Evolutionary conservation across 2,113 vertebrate genomes (phyloP).

Genomic region (Myrmophylax atrothorax): DNA sequence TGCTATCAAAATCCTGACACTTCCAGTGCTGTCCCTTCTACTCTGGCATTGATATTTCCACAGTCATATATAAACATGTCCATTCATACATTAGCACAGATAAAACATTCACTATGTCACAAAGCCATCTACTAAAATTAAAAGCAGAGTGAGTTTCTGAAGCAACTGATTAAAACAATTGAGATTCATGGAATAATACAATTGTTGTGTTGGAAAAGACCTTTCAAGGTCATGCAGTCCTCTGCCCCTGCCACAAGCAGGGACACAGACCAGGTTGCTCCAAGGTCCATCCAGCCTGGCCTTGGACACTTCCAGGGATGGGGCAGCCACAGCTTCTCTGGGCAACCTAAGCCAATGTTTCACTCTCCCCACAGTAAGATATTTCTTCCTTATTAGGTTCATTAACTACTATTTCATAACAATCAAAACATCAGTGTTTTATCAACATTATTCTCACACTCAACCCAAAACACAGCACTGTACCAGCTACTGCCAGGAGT

Average conservation of each 20-base stretch:
- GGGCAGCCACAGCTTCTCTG: not conserved
- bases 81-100: not conserved
- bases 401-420: not conserved
- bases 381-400: not conserved
- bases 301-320: not conserved
- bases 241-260: not conserved
- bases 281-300: not conserved
- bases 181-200: not conserved
- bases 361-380: fast-evolving
- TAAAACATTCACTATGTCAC: not conserved
- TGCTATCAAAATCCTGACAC: not conserved
- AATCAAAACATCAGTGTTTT: not conserved
- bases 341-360: not conserved
- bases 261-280: no score
- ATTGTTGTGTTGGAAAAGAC: not conserved
- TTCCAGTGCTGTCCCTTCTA: not conserved
- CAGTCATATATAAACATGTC: not conserved
- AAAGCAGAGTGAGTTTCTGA: not conserved
- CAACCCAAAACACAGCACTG: not conserved
- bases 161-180: not conserved
- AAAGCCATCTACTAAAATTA: not conserved
- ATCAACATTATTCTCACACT: not conserved
- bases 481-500: not conserved
- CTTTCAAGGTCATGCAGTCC: not conserved
- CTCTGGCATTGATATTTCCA: not conserved